Conservation (phyloP, 2,113 vertebrate species). For the Nesoenas mayeri region DNA sequence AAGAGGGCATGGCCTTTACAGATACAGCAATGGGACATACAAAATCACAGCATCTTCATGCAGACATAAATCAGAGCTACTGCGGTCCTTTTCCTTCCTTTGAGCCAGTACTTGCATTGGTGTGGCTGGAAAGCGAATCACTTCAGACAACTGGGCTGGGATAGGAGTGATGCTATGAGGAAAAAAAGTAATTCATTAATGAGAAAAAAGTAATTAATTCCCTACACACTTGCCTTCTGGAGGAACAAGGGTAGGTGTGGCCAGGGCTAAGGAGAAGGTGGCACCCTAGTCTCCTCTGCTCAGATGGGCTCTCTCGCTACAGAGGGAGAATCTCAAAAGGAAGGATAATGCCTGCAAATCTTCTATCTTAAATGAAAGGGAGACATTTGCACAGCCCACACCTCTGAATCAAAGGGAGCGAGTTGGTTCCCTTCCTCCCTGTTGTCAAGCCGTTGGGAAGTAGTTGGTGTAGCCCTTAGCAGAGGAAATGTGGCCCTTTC, state of each 20-base stretch:
- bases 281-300: neutral
- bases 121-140: neutral
- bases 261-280: neutral
- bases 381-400: neutral
- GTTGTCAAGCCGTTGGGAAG: neutral
- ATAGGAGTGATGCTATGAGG: neutral
- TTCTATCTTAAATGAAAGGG: neutral
- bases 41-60: neutral
- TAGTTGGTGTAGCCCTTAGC: neutral
- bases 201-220: neutral
- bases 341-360: neutral
- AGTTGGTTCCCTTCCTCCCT: neutral
- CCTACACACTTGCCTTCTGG: neutral
- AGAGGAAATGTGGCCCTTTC: neutral
- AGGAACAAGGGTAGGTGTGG: neutral
- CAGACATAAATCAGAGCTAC: neutral
- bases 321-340: constrained; percentile 18
- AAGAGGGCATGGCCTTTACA: neutral
- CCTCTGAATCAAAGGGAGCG: neutral
- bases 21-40: neutral
- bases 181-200: neutral
- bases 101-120: neutral
- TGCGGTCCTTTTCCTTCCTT: neutral
- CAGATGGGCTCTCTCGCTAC: neutral
- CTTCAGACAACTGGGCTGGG: neutral